A percentile compares a stretch with the other conserved stretches of the same genome.
Conservation (phyloP, 2,797 vertebrate genomes). For the Anisognathus igniventris region DNA sequence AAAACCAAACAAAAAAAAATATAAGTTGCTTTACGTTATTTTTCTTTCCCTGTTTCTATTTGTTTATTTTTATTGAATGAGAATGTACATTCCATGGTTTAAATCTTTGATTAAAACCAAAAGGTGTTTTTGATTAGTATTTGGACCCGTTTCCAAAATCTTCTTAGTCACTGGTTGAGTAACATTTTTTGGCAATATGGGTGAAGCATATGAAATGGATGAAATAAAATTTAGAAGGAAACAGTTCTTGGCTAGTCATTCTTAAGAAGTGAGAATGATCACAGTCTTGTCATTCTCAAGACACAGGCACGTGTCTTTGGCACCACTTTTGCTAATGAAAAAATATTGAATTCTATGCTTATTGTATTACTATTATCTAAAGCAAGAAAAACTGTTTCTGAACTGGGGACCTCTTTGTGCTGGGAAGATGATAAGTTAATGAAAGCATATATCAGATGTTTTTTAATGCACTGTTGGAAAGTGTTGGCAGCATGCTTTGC, state of each 20-base stretch:
- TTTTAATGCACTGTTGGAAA: not conserved
- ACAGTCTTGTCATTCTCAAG: not conserved
- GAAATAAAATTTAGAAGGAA: not conserved
- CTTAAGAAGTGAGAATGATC: not conserved
- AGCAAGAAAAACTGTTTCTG: not conserved
- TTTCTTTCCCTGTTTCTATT: not conserved
- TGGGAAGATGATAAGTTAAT: not conserved
- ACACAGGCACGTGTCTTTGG: accelerated
- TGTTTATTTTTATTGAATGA: not conserved
- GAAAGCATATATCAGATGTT: not conserved
- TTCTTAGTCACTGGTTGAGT: not conserved
- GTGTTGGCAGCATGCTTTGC: not conserved
- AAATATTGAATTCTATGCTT: not conserved
- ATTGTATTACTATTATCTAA: not conserved
- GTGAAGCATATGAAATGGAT: not conserved
- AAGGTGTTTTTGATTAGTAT: not conserved
- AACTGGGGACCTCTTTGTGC: not conserved
- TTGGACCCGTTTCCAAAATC: not conserved
- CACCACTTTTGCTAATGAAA: not conserved
- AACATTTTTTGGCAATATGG: accelerated
- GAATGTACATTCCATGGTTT: not conserved
- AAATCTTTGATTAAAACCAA: not conserved
- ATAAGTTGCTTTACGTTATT: not conserved
- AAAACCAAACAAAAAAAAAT: not conserved
- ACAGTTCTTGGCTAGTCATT: not conserved